These are phyloP conservation scores for Phyllotreta striolata DNA, from an alignment of 2,888 invertebrate genomes.

Conservation along the genomic window DNA sequence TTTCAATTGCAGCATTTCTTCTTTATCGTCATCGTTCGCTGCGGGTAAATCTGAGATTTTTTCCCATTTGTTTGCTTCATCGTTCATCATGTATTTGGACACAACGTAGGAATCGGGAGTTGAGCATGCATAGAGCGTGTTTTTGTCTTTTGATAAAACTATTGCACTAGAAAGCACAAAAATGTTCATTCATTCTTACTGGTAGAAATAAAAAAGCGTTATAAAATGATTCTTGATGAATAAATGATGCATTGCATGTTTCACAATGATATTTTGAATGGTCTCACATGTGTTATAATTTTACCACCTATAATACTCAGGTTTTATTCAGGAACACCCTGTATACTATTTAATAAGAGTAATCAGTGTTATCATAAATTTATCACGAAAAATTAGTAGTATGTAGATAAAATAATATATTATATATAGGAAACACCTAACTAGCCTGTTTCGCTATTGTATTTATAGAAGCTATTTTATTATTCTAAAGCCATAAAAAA, in stretches of 20 bases:
- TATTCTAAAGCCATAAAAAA: too few species aligned
- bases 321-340: too few species aligned
- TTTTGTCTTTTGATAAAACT: conserved; percentile 73
- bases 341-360: background rate
- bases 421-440: too few species aligned
- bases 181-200: conserved; percentile 27
- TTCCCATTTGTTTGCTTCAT: conserved; percentile 69
- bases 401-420: too few species aligned
- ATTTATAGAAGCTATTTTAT: too few species aligned
- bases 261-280: too few species aligned
- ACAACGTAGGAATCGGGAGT: conserved; percentile 68
- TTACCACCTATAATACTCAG: too few species aligned
- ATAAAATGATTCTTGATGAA: background rate
- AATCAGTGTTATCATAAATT: background rate
- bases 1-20: conserved; percentile 82
- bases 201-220: background rate
- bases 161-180: conserved; percentile 65
- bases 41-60: conserved; percentile 70
- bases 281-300: background rate
- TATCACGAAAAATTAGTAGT: too few species aligned
- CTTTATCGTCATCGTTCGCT: conserved; percentile 74
- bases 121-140: conserved; percentile 74
- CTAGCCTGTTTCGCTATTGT: too few species aligned
- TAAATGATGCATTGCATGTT: too few species aligned
- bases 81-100: conserved; percentile 60